These are phyloP conservation scores for Capreolus pygargus DNA, from an alignment of 2,113 vertebrate species.

Conservation along the genomic window DNA sequence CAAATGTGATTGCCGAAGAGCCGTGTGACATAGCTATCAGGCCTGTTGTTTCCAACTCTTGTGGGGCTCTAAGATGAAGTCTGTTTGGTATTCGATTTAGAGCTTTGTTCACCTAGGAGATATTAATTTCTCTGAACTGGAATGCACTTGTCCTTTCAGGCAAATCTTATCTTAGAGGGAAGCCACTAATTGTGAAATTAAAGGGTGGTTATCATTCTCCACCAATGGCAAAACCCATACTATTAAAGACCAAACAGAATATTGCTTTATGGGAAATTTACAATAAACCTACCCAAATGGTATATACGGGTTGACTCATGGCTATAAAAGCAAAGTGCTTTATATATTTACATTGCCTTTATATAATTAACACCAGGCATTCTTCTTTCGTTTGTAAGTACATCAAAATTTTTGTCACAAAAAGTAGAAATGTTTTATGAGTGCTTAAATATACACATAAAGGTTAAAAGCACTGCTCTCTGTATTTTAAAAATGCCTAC, in stretches of 20 bases:
- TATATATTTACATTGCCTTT: not conserved
- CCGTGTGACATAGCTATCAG: not conserved
- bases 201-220: not conserved
- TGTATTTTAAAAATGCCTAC: conserved; percentile 34
- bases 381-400: conserved; percentile 55
- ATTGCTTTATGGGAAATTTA: conserved; percentile 26
- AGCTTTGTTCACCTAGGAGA: not conserved
- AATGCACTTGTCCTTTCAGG: conserved; percentile 25
- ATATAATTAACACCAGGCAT: conserved; percentile 19
- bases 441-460: conserved; percentile 62
- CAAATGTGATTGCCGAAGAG: not conserved
- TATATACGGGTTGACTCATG: conserved; percentile 28
- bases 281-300: conserved; percentile 48
- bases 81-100: not conserved
- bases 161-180: conserved; percentile 43
- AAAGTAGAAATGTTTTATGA: conserved; percentile 49
- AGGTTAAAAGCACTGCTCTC: conserved; percentile 59
- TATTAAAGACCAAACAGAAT: conserved; percentile 8
- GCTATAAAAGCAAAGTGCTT: not conserved
- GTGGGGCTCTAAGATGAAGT: not conserved
- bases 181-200: conserved; percentile 19
- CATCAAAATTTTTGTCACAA: conserved; percentile 49
- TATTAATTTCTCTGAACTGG: not conserved
- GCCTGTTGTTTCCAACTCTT: not conserved
- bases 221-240: not conserved